phyloP scores from a whole-genome alignment of 2,113 vertebrate genomes.

The Micronisus gabar region DNA sequence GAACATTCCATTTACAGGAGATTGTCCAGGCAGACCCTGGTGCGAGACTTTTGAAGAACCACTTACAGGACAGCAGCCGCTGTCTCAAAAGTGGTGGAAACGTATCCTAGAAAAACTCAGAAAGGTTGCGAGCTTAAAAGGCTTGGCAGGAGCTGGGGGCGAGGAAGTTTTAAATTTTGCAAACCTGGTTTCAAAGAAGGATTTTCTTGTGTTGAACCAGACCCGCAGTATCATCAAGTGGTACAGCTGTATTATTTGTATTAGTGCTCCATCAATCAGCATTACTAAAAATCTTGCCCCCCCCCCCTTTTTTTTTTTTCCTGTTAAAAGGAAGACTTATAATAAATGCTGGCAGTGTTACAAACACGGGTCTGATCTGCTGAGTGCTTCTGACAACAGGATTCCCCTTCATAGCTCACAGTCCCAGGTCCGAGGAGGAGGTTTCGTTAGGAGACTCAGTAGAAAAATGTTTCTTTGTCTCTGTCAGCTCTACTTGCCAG shows the following conservation, averaged over 20 bases:
- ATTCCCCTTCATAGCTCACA: neutral
- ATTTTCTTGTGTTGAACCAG: neutral
- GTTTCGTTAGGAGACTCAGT: neutral
- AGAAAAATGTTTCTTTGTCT: conserved; percentile 33
- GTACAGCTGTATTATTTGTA: neutral
- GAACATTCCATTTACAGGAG: neutral
- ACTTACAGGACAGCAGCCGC: neutral
- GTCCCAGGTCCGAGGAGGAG: neutral
- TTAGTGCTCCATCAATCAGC: neutral
- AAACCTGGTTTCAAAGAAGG: neutral
- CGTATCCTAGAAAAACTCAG: neutral
- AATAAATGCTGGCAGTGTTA: neutral
- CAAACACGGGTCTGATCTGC: neutral
- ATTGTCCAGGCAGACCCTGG: neutral
- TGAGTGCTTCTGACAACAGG: neutral
- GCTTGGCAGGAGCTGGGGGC: neutral
- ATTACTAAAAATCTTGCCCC: neutral
- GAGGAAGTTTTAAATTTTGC: neutral
- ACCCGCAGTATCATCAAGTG: neutral
- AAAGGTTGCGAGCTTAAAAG: neutral
- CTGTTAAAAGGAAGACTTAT: neutral
- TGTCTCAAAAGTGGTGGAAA: neutral
- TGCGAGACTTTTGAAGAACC: neutral
- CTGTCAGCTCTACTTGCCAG: neutral
- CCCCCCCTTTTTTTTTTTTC: no score